Evolutionary conservation across 2,113 vertebrate species (phyloP).

Genomic region (Eulacestoma nigropectus): DNA sequence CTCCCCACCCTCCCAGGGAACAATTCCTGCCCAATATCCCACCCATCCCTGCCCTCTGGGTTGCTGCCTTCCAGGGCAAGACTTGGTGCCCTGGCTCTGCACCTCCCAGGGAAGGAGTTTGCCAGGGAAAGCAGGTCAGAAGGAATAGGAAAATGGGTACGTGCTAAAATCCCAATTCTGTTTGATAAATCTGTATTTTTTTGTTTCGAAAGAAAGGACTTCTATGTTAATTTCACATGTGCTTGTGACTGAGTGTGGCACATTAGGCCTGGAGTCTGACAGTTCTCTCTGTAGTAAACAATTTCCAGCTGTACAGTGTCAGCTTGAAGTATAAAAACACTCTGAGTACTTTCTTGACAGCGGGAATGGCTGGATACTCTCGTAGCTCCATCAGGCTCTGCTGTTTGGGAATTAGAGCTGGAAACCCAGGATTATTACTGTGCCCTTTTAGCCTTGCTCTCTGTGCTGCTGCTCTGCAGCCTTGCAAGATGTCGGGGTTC

Average conservation of each 20-base stretch:
- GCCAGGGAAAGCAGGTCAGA: neutral
- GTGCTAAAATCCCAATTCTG: neutral
- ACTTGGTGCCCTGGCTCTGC: neutral
- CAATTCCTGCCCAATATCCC: neutral
- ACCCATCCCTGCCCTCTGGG: neutral
- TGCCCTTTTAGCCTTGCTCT: neutral
- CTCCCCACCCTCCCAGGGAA: neutral
- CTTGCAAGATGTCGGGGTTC: neutral
- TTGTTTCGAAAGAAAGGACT: too few species aligned
- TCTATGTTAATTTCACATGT: neutral
- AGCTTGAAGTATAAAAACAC: neutral
- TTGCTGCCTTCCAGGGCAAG: neutral
- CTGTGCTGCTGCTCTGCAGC: neutral
- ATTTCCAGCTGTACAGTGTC: neutral
- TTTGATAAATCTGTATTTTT: neutral
- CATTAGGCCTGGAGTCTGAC: fast-evolving
- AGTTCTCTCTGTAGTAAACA: neutral
- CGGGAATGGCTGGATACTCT: neutral
- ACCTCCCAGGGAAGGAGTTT: neutral
- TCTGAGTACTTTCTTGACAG: fast-evolving
- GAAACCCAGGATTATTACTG: fast-evolving
- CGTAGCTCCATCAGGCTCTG: fast-evolving
- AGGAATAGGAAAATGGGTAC: fast-evolving
- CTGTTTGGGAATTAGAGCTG: neutral
- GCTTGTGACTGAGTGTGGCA: fast-evolving